Percentiles rank a stretch among this genome's conserved stretches.
Evolutionary conservation across 2,797 vertebrate genomes (phyloP).

Genomic region (Echiichthys vipera): DNA sequence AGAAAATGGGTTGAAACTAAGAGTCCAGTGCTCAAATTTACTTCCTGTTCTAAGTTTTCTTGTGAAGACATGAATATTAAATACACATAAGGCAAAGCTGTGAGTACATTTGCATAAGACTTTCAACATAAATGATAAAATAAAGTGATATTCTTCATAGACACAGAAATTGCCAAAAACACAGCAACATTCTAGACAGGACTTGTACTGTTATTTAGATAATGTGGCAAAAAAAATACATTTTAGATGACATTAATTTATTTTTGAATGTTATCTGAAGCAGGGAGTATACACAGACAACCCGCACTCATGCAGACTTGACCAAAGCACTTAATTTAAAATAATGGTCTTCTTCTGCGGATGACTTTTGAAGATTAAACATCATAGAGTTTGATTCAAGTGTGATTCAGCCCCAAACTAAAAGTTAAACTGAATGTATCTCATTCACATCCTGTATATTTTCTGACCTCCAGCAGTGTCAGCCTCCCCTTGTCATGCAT

Average conservation of each 20-base stretch:
- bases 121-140: background rate
- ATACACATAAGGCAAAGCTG: background rate
- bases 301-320: background rate
- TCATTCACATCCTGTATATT: conserved; percentile 75
- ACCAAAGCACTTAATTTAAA: conserved; percentile 34
- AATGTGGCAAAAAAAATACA: no score
- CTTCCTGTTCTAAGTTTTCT: background rate
- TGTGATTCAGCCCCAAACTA: conserved; percentile 66
- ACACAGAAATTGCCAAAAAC: background rate
- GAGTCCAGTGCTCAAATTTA: background rate
- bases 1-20: background rate
- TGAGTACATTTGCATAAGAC: background rate
- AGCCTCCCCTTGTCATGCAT: conserved; percentile 74
- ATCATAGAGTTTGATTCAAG: conserved; percentile 61
- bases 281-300: background rate
- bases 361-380: conserved; percentile 54
- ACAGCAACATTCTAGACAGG: no score
- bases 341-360: conserved; percentile 10
- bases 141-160: background rate
- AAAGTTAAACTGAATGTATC: conserved; percentile 73
- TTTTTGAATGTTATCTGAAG: conserved; percentile 24
- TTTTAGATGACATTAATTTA: no score
- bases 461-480: conserved; percentile 76
- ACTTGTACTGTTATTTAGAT: background rate
- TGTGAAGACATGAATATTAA: background rate